phyloP scores from a whole-genome alignment of 2,888 invertebrate species.

The Carabus problematicus region DNA sequence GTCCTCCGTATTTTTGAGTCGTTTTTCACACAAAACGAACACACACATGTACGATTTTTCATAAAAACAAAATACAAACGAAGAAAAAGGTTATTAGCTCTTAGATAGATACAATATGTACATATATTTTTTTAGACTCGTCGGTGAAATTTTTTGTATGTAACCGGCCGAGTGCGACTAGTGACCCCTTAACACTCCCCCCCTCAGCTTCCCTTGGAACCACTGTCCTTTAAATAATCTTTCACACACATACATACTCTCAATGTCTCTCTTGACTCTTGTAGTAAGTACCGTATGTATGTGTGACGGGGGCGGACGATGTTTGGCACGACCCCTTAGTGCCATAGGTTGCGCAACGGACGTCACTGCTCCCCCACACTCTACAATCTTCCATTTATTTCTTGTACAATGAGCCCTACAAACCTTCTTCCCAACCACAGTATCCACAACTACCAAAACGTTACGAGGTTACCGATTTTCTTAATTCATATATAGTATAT shows the following conservation, averaged over 20 bases:
- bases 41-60: too few species aligned
- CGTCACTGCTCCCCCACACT: slow-evolving; percentile 5
- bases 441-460: slow-evolving; percentile 37
- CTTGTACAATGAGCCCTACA: not conserved
- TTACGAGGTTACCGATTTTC: slow-evolving; percentile 41
- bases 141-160: too few species aligned
- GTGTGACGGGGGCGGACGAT: not conserved
- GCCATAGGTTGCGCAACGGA: slow-evolving; percentile 1
- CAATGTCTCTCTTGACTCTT: not conserved
- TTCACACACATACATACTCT: slow-evolving; percentile 1
- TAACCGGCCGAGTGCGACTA: too few species aligned
- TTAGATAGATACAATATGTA: too few species aligned
- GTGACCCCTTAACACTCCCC: too few species aligned
- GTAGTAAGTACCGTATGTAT: not conserved
- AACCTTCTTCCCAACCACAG: slow-evolving; percentile 21
- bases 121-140: too few species aligned
- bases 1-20: slow-evolving; percentile 23
- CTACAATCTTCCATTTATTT: not conserved
- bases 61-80: too few species aligned
- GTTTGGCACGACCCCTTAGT: too few species aligned
- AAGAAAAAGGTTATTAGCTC: too few species aligned
- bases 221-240: not conserved
- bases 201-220: too few species aligned
- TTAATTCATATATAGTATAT: slow-evolving; percentile 25
- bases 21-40: slow-evolving; percentile 18